Percentiles rank a stretch among this genome's conserved stretches.
These are phyloP conservation scores for Drosophila limbata DNA, from an alignment of 2,888 invertebrate species.

Conservation along the genomic window DNA sequence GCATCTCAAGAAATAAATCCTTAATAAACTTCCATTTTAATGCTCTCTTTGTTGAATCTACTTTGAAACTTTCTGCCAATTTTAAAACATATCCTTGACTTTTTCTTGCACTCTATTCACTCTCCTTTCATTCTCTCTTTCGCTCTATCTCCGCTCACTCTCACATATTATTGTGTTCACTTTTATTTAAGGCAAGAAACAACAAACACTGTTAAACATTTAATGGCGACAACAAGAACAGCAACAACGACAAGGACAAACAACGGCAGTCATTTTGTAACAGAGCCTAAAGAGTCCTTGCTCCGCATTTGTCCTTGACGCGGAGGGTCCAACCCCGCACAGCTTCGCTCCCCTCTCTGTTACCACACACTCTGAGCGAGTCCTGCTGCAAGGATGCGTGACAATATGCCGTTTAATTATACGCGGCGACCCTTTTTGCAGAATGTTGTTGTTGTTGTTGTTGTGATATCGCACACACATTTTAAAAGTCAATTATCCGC, in stretches of 20 bases:
- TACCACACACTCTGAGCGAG: not conserved
- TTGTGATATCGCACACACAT: slow-evolving; percentile 78
- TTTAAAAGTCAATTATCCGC: slow-evolving; percentile 81
- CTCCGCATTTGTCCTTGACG: slow-evolving; percentile 31
- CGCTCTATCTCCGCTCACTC: not conserved
- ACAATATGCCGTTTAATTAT: slow-evolving; percentile 81
- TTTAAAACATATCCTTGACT: slow-evolving; percentile 7
- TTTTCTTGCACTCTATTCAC: not conserved
- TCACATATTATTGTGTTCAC: slow-evolving; percentile 25
- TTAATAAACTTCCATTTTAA: slow-evolving; percentile 21
- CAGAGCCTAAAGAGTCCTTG: slow-evolving; percentile 30
- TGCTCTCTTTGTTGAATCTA: slow-evolving; percentile 30
- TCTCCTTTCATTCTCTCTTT: not conserved
- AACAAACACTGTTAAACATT: slow-evolving; percentile 48
- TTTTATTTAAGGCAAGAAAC: slow-evolving; percentile 29
- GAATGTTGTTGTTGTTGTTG: slow-evolving; percentile 56
- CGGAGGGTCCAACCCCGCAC: slow-evolving; percentile 7
- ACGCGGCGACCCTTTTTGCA: slow-evolving; percentile 69
- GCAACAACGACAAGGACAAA: slow-evolving; percentile 34
- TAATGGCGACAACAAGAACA: slow-evolving; percentile 49
- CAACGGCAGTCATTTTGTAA: slow-evolving; percentile 30
- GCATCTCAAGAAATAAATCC: not conserved
- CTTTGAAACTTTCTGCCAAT: slow-evolving; percentile 17
- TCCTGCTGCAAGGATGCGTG: slow-evolving; percentile 67
- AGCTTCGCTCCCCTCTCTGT: slow-evolving; percentile 1